Base-by-base conservation (phyloP, 2,113 vertebrate genomes). In the Crotalus horridus region DNA sequence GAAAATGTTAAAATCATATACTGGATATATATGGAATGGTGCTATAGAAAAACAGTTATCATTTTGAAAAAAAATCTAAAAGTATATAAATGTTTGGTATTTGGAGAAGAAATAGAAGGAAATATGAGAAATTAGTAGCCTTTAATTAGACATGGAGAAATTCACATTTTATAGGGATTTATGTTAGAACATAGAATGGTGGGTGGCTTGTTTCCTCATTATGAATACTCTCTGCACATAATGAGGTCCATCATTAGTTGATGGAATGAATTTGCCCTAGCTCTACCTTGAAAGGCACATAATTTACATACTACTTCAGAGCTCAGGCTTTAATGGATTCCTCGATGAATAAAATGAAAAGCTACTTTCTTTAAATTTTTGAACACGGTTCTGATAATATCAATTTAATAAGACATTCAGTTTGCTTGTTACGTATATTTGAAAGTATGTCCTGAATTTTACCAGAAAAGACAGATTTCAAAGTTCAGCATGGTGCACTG, bases 221-320 rank as follows among this genome's bases (percentile, higher is more conserved):
- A 99, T 98, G 98, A 98, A 97, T 98, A 98, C 98, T 98, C 98
- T 98, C 98, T 98, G 98, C 97, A 98, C 98, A 98, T 99, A 99
- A 99, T 99, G 99, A 99, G 99, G 98, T 98, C 98, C 98, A 98
- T 99, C 99, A 99, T 99, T 99, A 99, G 99, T 99, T 99, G 99
- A 99, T 99, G 98, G 98, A 99, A 98, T 98, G 98, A 98, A 99
- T 98, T 99, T 98, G 98, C 98, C 98, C 98, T 97, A 96, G 98
- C 98, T 98, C 98, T 99, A 98, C 98, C 98, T 99, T 99, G 98
- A 99, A 99, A 99, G 98, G 98, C 98, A 98, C 97, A 97, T 98
- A 98, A 99, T 99, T 98, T 99, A 98, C 98, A 99, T 99, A 98
- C 98, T 98, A 98, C 98, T 98, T 98, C 98, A 98, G 98, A 99